Base-by-base conservation (phyloP, 2,797 vertebrate genomes). In the Malacoctenus gilli region DNA sequence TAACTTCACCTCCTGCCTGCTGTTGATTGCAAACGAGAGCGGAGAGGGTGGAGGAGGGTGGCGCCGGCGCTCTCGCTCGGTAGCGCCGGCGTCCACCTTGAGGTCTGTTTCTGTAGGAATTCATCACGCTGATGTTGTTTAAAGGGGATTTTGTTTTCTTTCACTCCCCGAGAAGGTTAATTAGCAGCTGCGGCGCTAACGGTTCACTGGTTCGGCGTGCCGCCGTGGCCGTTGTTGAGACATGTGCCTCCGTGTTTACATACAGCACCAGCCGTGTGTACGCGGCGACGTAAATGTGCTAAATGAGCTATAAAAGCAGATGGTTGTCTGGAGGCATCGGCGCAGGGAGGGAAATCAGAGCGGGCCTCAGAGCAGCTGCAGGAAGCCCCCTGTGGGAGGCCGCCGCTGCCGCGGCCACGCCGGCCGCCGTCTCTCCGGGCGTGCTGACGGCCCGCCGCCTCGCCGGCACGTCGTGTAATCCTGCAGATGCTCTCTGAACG, bases 1-100 rank as follows among this genome's bases (percentile, higher is more conserved):
- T 83, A 85, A 87, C 47, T 20, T 71, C 68, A 68, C 77, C 75
- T 82, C 63, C 76, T 67, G 81, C 79, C 73, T 37, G 56, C 68
- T 66, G 75, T 50, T 42, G 38, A 77, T 49, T 70, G 82, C 59
- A 46, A 66, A 68, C 66, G 22, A 61, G 62, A 59, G 21, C 73
- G 54, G 34, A 8, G 58, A 57, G 64, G 23, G 23, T 25, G 8
- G 23, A 4, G 23, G 23, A 25, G 23, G 23, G 4, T 4, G 23
- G 8, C 4, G 23, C 8, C n/a, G n/a, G n/a, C n/a, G n/a, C n/a
- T n/a, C n/a, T n/a, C n/a, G n/a, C n/a, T n/a, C n/a, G n/a, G n/a
- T n/a, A n/a, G n/a, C n/a, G n/a, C n/a, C n/a, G n/a, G n/a, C n/a
- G n/a, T n/a, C n/a, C n/a, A n/a, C n/a, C n/a, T n/a, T n/a, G n/a